phyloP scores from a whole-genome alignment of 2,113 vertebrate genomes.

The Lepus europaeus region DNA sequence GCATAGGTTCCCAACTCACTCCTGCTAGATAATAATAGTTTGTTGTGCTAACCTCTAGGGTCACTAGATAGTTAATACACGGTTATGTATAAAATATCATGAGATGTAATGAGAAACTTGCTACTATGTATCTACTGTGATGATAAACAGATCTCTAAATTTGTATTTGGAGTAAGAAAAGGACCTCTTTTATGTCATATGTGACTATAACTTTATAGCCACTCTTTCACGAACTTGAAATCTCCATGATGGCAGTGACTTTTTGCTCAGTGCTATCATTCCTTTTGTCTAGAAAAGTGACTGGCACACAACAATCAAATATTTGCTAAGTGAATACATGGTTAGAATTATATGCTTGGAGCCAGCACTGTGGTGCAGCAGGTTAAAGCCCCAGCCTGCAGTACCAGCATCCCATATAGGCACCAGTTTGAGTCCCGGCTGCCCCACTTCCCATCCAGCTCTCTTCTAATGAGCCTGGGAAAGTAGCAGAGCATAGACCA shows the following conservation, averaged over 20 bases:
- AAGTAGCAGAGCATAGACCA: no score
- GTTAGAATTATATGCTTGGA: conserved; percentile 20
- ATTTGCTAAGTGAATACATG: conserved; percentile 6
- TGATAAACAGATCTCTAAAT: conserved; percentile 59
- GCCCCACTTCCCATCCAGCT: no score
- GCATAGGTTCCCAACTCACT: background rate
- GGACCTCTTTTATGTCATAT: conserved; percentile 4
- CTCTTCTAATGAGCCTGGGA: no score
- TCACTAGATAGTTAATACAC: background rate
- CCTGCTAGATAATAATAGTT: background rate
- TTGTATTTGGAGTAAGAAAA: conserved; percentile 55
- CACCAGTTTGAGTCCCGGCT: no score
- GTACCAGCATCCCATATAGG: no score
- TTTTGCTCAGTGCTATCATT: background rate
- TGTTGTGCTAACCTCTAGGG: background rate
- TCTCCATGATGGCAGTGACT: background rate
- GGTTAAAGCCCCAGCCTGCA: no score
- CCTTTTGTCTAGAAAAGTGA: conserved; percentile 39
- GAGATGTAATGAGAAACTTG: background rate
- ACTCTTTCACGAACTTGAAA: background rate
- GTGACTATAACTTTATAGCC: background rate
- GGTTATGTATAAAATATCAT: background rate
- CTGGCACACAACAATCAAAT: background rate
- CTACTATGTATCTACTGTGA: background rate
- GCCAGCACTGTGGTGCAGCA: no score